phyloP scores from a whole-genome alignment of 2,888 invertebrate species.

The Napeogenes sylphis region DNA sequence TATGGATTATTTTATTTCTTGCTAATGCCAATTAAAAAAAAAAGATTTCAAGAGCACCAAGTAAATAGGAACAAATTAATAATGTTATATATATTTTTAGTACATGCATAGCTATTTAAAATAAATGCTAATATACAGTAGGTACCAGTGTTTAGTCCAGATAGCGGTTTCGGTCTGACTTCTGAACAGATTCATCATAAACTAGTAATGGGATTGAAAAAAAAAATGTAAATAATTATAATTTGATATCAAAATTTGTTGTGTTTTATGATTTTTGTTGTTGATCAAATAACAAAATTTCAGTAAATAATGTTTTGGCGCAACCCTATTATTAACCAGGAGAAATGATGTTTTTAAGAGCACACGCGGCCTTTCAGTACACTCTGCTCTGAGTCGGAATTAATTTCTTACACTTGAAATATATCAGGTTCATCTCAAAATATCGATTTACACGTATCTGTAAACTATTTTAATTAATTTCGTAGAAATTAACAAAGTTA shows the following conservation, averaged over 20 bases:
- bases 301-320: neutral
- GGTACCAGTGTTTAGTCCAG: no score
- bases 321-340: conserved; percentile 33
- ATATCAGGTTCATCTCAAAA: conserved; percentile 38
- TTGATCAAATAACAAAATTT: neutral
- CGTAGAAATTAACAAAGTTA: conserved; percentile 20
- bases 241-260: no score
- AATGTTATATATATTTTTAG: conserved; percentile 3
- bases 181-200: no score
- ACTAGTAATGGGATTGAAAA: no score
- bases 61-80: neutral
- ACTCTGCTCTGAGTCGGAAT: conserved; percentile 47
- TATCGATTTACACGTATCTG: conserved; percentile 45
- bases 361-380: conserved; percentile 59
- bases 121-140: no score
- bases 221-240: no score
- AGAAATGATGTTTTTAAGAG: conserved; percentile 50
- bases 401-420: conserved; percentile 61
- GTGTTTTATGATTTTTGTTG: no score
- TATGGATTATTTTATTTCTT: neutral
- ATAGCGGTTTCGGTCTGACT: no score
- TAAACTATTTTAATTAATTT: conserved; percentile 21
- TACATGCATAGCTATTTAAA: neutral
- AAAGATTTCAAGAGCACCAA: no score
- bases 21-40: neutral